Conservation (phyloP, 2,888 invertebrate species). For the Thera obeliscata region DNA sequence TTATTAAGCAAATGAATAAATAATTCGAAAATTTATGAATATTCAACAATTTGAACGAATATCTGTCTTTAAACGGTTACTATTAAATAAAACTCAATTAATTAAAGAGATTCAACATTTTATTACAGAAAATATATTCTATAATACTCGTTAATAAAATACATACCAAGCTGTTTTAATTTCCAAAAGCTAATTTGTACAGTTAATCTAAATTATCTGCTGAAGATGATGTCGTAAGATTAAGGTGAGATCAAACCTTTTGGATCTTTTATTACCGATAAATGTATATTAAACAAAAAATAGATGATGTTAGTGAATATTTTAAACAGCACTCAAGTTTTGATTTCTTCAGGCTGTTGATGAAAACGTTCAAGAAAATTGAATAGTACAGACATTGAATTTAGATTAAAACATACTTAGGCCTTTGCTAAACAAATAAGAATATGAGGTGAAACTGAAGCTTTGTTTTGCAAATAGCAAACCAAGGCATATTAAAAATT, state of each 20-base stretch:
- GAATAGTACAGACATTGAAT: no score
- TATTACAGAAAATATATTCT: slow-evolving; percentile 16
- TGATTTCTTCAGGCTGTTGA: no score
- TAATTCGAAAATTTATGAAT: slow-evolving; percentile 38
- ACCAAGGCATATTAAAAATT: no score
- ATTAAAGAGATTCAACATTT: slow-evolving; percentile 21
- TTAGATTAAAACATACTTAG: no score
- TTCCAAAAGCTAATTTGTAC: slow-evolving; percentile 26
- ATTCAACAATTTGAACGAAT: slow-evolving; percentile 37
- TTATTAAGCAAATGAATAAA: slow-evolving; percentile 43
- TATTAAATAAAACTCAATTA: slow-evolving; percentile 23
- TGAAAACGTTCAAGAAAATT: no score
- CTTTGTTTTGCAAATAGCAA: no score
- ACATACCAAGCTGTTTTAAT: not conserved
- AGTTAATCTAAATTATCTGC: slow-evolving; percentile 24
- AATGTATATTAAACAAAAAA: no score
- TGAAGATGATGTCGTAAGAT: slow-evolving; percentile 8
- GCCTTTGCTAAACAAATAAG: no score
- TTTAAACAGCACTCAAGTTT: no score
- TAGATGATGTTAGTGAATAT: no score
- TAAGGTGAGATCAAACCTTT: slow-evolving; percentile 7
- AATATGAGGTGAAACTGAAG: no score
- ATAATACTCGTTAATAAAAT: slow-evolving; percentile 9
- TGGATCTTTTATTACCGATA: not conserved
- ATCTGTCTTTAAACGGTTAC: slow-evolving; percentile 31